phyloP scores from a whole-genome alignment of 2,888 invertebrate genomes.

The Geotrupes spiniger region DNA sequence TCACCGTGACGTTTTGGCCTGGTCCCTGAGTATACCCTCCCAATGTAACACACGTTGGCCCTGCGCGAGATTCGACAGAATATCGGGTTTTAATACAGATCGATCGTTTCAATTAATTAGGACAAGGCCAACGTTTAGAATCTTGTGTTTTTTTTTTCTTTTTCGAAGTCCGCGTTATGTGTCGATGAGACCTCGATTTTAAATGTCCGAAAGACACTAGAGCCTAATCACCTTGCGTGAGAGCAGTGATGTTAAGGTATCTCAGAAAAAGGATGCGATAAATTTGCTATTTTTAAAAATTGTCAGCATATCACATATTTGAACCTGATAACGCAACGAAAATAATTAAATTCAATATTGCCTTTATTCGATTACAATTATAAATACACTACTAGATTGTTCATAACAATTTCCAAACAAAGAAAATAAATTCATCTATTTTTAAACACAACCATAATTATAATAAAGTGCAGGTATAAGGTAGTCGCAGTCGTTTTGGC shows the following conservation, averaged over 20 bases:
- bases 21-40: constrained; percentile 55
- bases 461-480: constrained; percentile 36
- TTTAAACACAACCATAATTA: constrained; percentile 40
- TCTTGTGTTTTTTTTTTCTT: no score
- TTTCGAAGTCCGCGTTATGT: background rate
- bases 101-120: constrained; percentile 6
- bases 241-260: constrained; percentile 34
- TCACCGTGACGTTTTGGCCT: constrained; percentile 54
- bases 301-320: constrained; percentile 46
- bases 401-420: constrained; percentile 27
- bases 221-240: constrained; percentile 7
- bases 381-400: constrained; percentile 18
- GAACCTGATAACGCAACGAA: constrained; percentile 31
- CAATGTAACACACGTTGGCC: constrained; percentile 16
- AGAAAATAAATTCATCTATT: constrained; percentile 34
- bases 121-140: constrained; percentile 18
- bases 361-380: constrained; percentile 31
- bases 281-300: constrained; percentile 39
- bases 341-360: constrained; percentile 37
- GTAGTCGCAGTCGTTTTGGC: constrained; percentile 32
- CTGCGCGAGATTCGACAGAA: constrained; percentile 21
- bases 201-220: background rate
- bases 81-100: constrained; percentile 19
- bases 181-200: background rate
- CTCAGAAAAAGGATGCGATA: constrained; percentile 34